Evolutionary conservation across 2,888 invertebrate genomes (phyloP).

Genomic region (Cryptocephalus primarius): DNA sequence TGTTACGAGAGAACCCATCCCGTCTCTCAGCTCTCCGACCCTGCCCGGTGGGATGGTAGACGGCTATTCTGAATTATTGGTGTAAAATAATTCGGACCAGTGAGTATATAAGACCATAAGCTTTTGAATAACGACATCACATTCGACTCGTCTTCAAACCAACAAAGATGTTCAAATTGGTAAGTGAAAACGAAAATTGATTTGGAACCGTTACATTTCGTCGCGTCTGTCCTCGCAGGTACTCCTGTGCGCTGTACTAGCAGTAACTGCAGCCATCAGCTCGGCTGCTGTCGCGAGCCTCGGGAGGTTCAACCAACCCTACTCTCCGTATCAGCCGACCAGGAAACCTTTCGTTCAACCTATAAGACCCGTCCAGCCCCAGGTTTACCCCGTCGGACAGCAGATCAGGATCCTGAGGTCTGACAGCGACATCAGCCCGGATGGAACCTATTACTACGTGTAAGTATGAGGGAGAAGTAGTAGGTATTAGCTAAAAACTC

Average conservation of each 20-base stretch:
- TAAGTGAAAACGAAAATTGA: no score
- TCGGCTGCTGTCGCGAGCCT: neutral
- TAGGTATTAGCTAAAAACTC: no score
- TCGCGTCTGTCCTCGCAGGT: no score
- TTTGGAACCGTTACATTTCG: no score
- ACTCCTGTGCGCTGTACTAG: neutral
- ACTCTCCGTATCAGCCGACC: neutral
- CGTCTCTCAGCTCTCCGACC: no score
- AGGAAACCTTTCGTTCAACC: neutral
- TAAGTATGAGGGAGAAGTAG: neutral
- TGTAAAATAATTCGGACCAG: no score
- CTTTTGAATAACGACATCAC: slow-evolving; percentile 85
- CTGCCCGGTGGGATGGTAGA: no score
- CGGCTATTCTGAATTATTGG: no score
- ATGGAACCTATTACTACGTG: neutral
- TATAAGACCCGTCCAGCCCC: neutral
- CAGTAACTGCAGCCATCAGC: neutral
- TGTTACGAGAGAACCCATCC: no score
- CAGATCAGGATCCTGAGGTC: neutral
- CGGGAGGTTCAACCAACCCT: neutral
- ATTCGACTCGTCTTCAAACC: slow-evolving; percentile 78
- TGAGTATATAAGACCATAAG: no score
- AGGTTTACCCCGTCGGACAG: neutral
- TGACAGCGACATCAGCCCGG: neutral
- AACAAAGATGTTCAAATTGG: no score